Evolutionary conservation across 1,140 invertebrate genomes (phyloP), one percentile per base, ranked within the genome.

Genomic region (Leptinotarsa defecta): DNA sequence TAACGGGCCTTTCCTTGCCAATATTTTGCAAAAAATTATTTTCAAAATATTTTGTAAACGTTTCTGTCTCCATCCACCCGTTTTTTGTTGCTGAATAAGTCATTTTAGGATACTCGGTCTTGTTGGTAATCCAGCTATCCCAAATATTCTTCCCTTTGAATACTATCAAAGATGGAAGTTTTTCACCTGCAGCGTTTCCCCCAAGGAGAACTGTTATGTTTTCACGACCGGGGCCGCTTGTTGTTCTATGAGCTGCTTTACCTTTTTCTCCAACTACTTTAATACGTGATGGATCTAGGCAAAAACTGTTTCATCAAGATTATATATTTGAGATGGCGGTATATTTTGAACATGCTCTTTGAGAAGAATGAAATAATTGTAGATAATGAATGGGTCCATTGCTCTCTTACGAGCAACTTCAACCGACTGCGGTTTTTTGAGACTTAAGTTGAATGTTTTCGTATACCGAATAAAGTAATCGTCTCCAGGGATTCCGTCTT

Each of bases 181-280:
- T 86, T 57, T 81, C 73, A 48, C 83, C 84, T 74, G 73, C 67
- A 63, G 84, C 85, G 81, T 73, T 83, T 48, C 77, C 73, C 17
- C 76, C 80, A 19, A 84, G 74, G 52, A 85, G 74, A 70, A 86
- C 81, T n/a, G 85, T 84, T 52, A 78, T 82, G 74, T 85, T 86
- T 74, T 85, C 78, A 75, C 80, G 81, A 20, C 81, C 85, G 43
- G 83, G 80, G 11, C 79, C 78, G 73, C 77, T 70, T 13, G 80
- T 85, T 19, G 81, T 82, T 77, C 83, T 68, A 48, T 81, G 79
- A 34, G 78, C 80, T n/a, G 82, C 68, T 71, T 57, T 61, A 52
- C 79, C 80, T 78, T 71, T 76, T 74, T 68, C 24, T 13, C 81
- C 82, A 52, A 85, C 82, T 43, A 84, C 77, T 78, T 84, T 85